phyloP scores from a whole-genome alignment of 1,140 invertebrate genomes.

The Drosophila ohnishii region DNA sequence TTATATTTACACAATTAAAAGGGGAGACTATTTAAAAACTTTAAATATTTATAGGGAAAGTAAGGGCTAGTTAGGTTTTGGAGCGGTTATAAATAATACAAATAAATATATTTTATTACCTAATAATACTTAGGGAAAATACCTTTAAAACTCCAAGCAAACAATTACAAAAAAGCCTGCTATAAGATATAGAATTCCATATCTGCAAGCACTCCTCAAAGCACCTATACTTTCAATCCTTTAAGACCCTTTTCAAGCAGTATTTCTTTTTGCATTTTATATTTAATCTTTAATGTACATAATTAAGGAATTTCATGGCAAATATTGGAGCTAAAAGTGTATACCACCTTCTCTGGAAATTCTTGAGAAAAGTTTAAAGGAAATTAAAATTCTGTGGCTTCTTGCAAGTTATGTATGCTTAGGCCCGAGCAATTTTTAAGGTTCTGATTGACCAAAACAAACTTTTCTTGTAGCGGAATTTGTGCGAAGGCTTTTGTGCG shows the following conservation, averaged over 20 bases:
- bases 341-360: neutral
- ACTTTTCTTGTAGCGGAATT: constrained; percentile 37
- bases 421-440: constrained; percentile 33
- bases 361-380: constrained; percentile 13
- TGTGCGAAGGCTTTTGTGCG: constrained; percentile 11
- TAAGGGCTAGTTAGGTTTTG: neutral
- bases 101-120: too few species aligned
- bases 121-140: neutral
- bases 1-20: neutral
- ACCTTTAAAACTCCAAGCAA: neutral
- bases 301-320: neutral
- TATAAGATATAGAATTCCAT: too few species aligned
- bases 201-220: neutral
- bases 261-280: neutral
- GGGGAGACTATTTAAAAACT: rapidly evolving
- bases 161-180: neutral
- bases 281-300: constrained; percentile 5
- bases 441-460: constrained; percentile 36
- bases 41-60: neutral
- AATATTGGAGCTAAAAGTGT: neutral
- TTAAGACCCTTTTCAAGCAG: constrained; percentile 1
- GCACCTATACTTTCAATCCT: neutral
- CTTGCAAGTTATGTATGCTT: constrained; percentile 38
- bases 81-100: too few species aligned
- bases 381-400: constrained; percentile 48